phyloP scores from a whole-genome alignment of 2,797 vertebrate genomes.

The Fistularia commersonii region DNA sequence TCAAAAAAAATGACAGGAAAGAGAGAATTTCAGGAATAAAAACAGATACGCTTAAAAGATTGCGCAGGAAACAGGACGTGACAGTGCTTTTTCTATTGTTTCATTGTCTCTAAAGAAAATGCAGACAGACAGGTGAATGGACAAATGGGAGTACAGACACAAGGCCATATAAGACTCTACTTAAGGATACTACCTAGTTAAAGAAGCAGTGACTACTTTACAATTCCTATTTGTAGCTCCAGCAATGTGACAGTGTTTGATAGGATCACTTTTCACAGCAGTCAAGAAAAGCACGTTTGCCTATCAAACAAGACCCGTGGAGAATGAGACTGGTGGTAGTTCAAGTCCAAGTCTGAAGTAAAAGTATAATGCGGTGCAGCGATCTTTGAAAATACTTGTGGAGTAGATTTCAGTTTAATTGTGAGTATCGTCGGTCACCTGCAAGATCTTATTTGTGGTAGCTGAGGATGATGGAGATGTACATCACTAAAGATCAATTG shows the following conservation, averaged over 20 bases:
- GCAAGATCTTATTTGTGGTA: background rate
- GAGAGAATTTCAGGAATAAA: constrained; percentile 11
- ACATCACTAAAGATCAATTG: constrained; percentile 19
- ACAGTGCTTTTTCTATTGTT: constrained; percentile 29
- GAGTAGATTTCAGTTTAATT: constrained; percentile 2
- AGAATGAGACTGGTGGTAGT: constrained; percentile 39
- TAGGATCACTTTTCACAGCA: constrained; percentile 63
- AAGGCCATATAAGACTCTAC: constrained; percentile 52
- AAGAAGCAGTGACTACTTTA: constrained; percentile 21
- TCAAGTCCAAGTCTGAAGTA: constrained; percentile 25
- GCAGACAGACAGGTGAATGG: constrained; percentile 59
- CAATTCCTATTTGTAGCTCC: constrained; percentile 40
- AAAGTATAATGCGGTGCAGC: constrained; percentile 16
- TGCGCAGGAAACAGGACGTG: constrained; percentile 3
- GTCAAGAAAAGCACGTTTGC: constrained; percentile 55
- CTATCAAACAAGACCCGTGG: constrained; percentile 60
- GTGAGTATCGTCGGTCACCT: background rate
- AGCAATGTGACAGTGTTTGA: constrained; percentile 56
- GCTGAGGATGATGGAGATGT: constrained; percentile 25
- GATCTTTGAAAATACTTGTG: constrained; percentile 5
- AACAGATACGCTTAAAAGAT: background rate
- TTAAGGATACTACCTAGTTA: constrained; percentile 28
- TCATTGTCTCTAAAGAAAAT: background rate
- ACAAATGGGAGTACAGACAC: constrained; percentile 60
- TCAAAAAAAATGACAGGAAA: constrained; percentile 25